These are phyloP conservation scores for Drepana falcataria DNA, from an alignment of 2,888 invertebrate genomes.

Conservation along the genomic window DNA sequence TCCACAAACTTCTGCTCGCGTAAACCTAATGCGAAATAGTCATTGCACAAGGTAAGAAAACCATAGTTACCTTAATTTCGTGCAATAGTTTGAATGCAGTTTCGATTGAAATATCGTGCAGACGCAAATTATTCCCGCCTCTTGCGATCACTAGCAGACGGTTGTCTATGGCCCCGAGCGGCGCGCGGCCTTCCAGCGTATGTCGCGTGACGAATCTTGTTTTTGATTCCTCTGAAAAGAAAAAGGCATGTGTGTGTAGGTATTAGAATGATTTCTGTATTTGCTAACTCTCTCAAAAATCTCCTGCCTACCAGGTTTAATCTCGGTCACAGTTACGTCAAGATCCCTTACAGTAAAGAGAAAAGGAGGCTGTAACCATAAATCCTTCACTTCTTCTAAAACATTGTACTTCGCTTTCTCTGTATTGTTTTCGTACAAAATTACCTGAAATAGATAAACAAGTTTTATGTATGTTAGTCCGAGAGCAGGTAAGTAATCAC, in stretches of 20 bases:
- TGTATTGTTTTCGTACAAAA: conserved; percentile 73
- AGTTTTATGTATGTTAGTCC: no score
- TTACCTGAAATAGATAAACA: conserved; percentile 54
- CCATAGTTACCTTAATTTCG: conserved; percentile 65
- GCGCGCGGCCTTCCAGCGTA: conserved; percentile 77
- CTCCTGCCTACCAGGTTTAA: conserved; percentile 65
- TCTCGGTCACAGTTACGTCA: conserved; percentile 80
- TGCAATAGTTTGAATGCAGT: conserved; percentile 69
- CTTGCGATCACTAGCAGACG: conserved; percentile 69
- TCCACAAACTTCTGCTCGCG: no score
- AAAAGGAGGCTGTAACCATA: conserved; percentile 70
- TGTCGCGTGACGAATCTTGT: conserved; percentile 68
- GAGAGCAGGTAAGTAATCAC: no score
- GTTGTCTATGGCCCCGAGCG: conserved; percentile 65
- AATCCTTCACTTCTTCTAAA: conserved; percentile 81
- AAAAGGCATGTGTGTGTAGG: neutral
- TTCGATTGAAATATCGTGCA: conserved; percentile 70
- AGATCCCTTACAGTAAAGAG: conserved; percentile 81
- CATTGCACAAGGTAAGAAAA: no score
- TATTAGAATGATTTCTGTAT: no score
- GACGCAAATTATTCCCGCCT: conserved; percentile 73
- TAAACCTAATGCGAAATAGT: no score
- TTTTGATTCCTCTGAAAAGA: conserved; percentile 55
- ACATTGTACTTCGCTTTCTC: conserved; percentile 73
- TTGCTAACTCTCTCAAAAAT: neutral